A percentile compares a stretch with the other conserved stretches of the same genome.
These are phyloP conservation scores for Zhengitettix transpicula DNA, from an alignment of 2,888 invertebrate species.

Conservation along the genomic window DNA sequence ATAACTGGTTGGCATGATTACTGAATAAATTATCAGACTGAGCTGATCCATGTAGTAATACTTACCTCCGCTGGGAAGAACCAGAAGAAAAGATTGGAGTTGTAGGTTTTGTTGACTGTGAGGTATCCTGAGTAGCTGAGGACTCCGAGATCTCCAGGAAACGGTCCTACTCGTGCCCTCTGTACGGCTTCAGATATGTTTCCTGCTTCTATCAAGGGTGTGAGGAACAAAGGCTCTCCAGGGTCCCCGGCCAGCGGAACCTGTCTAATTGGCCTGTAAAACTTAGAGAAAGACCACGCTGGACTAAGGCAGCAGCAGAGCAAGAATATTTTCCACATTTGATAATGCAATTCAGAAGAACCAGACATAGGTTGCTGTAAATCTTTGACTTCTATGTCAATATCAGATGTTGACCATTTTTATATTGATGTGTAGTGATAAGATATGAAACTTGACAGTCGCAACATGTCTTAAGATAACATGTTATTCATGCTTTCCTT, in stretches of 20 bases:
- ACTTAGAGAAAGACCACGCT: conserved; percentile 1
- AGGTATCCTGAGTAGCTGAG: conserved; percentile 66
- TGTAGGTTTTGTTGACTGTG: conserved; percentile 59
- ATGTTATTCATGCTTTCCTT: too few relatives aligned
- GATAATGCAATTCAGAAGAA: too few relatives aligned
- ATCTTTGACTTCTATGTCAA: too few relatives aligned
- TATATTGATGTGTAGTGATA: too few relatives aligned
- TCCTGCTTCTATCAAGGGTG: conserved; percentile 54
- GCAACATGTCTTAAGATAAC: too few relatives aligned
- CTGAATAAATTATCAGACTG: background rate
- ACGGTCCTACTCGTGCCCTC: conserved; percentile 3
- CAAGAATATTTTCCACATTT: background rate
- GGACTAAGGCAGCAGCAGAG: background rate
- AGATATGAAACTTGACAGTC: too few relatives aligned
- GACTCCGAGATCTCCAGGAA: conserved; percentile 27
- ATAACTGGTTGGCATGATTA: too few relatives aligned
- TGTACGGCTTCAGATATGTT: conserved; percentile 46
- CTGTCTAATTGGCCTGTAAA: conserved; percentile 11
- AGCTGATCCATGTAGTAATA: background rate
- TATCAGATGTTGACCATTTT: too few relatives aligned
- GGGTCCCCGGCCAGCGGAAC: conserved; percentile 15
- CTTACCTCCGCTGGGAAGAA: conserved; percentile 37
- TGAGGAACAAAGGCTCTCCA: conserved; percentile 54
- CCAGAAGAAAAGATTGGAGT: conserved; percentile 84
- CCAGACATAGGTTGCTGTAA: too few relatives aligned